phyloP scores from a whole-genome alignment of 2,888 invertebrate species.

The Eupeodes luniger region DNA sequence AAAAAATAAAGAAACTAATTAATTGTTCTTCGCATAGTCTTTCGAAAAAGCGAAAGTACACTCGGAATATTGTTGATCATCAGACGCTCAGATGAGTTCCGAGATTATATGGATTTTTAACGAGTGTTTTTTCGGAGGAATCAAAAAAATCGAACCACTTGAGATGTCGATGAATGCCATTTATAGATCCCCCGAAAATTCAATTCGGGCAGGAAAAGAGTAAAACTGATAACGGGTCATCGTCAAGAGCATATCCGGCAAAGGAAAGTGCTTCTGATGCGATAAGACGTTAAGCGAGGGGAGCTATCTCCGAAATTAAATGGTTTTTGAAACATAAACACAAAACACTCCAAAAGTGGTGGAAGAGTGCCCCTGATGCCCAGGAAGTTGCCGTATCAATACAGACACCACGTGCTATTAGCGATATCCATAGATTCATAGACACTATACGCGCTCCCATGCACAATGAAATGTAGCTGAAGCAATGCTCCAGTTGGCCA shows the following conservation, averaged over 20 bases:
- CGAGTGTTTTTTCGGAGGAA: conserved; percentile 80
- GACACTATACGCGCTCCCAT: background rate
- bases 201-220: conserved; percentile 23
- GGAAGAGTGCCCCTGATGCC: background rate
- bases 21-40: conserved; percentile 48
- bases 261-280: conserved; percentile 47
- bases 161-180: conserved; percentile 51
- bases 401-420: conserved; percentile 56
- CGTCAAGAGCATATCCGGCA: conserved; percentile 57
- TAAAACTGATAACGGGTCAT: conserved; percentile 55
- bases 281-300: conserved; percentile 11
- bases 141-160: conserved; percentile 41
- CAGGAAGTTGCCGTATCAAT: conserved; percentile 34
- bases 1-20: conserved; percentile 72
- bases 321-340: conserved; percentile 68
- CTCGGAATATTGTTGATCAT: conserved; percentile 39
- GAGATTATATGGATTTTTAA: conserved; percentile 83
- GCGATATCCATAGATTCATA: background rate
- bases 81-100: conserved; percentile 55
- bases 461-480: background rate
- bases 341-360: conserved; percentile 57
- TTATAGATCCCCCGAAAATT: conserved; percentile 10
- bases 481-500: conserved; percentile 42
- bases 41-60: conserved; percentile 67
- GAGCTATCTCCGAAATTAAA: conserved; percentile 37